phyloP scores from a whole-genome alignment of 2,888 invertebrate genomes.

The Elegia similella region DNA sequence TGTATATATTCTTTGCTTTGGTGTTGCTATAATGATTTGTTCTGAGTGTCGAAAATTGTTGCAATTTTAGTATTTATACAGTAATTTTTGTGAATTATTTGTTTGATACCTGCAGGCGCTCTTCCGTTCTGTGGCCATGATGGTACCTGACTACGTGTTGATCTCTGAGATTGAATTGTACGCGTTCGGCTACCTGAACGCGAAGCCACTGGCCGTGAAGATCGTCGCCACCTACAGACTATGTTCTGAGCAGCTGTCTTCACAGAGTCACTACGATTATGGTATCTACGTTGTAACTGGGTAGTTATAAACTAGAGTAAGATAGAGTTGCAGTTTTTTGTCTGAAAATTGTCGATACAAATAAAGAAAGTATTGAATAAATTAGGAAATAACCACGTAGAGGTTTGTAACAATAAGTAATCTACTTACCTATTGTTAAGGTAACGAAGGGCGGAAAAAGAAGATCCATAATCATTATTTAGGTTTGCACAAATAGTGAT shows the following conservation, averaged over 20 bases:
- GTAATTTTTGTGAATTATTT: background rate
- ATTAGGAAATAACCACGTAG: too few relatives aligned
- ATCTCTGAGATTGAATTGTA: constrained; percentile 97
- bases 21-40: too few relatives aligned
- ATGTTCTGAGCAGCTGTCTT: constrained; percentile 96
- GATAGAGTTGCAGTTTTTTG: too few relatives aligned
- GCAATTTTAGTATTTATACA: background rate
- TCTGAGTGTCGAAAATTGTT: background rate
- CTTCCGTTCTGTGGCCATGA: constrained; percentile 97
- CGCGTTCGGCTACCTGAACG: constrained; percentile 94
- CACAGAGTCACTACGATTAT: constrained; percentile 97
- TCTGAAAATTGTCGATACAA: too few relatives aligned
- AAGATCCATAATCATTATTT: too few relatives aligned
- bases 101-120: constrained; percentile 82
- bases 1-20: too few relatives aligned
- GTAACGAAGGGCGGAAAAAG: too few relatives aligned
- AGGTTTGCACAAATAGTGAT: too few relatives aligned
- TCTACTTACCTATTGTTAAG: too few relatives aligned
- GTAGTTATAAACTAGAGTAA: background rate
- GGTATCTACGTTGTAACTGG: constrained; percentile 71
- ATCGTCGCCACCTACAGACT: constrained; percentile 96
- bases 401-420: too few relatives aligned
- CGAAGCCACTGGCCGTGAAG: constrained; percentile 93
- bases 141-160: constrained; percentile 97
- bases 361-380: too few relatives aligned